Evolutionary conservation across 2,113 vertebrate species (phyloP), one percentile per base, ranked within the genome.

Genomic region (Tupaia chinensis): DNA sequence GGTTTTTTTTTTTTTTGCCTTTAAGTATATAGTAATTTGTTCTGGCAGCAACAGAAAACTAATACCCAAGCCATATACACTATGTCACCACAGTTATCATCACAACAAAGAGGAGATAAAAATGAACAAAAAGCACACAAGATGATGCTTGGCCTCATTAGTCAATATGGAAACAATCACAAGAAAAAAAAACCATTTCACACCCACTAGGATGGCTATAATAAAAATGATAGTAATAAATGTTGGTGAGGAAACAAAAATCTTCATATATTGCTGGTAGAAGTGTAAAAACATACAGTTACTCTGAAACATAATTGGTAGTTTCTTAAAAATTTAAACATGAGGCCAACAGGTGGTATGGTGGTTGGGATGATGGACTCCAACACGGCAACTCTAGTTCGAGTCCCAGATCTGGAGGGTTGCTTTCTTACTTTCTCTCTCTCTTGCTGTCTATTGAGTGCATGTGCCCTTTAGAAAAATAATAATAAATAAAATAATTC

Each of bases 281-380:
- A 77, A 88, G 74, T 44, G 22, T 14, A 54, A 73, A 82, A 22
- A 5, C 9, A 7, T 17, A 0, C 1, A 23, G 58, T 65, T 17
- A 34, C 22, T 61, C 61, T 84, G 68, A 32, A 95, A 44, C 44
- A 87, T 1, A 84, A 29, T 13, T 79, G 68, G 44, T 13, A 80
- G 58, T 63, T 93, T 81, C n/a, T 81, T 22, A 56, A 68, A 94
- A 77, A 79, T 85, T 58, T 94, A 74, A 92, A 44, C 12, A 25
- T 25, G 58, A 79, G 22, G 44, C 44, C 44, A 44, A 44, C 44
- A 44, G 44, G 44, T 44, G 44, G 44, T 44, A 44, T 44, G 44
- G 44, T 44, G 44, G 44, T 44, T 44, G 44, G 44, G 44, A 44
- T 44, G 44, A 44, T 44, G 44, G 44, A 5, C 44, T 44, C 44